Base-by-base conservation (phyloP, 2,113 vertebrate genomes). In the Typhlomys cinereus region DNA sequence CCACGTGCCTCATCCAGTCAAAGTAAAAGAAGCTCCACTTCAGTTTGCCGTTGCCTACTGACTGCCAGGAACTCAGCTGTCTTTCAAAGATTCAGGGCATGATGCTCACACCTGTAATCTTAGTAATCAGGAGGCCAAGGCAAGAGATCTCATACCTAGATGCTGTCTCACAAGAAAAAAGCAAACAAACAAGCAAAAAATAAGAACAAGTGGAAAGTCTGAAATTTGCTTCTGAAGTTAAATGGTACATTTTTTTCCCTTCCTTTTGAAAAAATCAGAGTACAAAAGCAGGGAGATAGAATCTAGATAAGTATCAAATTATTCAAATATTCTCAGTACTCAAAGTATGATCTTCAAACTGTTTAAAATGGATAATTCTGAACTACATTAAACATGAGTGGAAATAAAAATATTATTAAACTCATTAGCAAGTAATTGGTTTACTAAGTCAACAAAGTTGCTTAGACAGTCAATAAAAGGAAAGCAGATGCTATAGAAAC, bases 21-120 rank as follows among this genome's bases (percentile, higher is more conserved):
- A 61, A 50, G 81, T 52, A 41, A 88, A 88, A 88, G 71, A 85
- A 88, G 95, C 85, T 75, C 29, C 64, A 67, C 61, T 92, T 95
- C 67, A 79, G 15, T 78, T 89, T 88, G 54, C 57, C 57, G 29
- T 34, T 94, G 74, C 93, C 82, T 88, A 62, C 88, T 94, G 90
- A 83, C 66, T 88, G 59, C 27, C 59, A 48, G 54, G 90, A 96
- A 83, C 67, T 93, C 69, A 62, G 41, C 81, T 66, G 39, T 64
- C 76, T 41, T 92, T 86, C 74, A 93, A 90, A 93, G 17, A 25
- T 48, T 80, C 39, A 67, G 34, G 21, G 62, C 36, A 59, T 20
- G n/a, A 36, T n/a, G n/a, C n/a, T n/a, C 25, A 41, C 36, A 54
- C 25, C 48, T 84, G 48, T 41, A 29, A 31, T 85, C 82, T 54